These are phyloP conservation scores for Azorinus chamasolen DNA, from an alignment of 2,888 invertebrate genomes.

Conservation along the genomic window DNA sequence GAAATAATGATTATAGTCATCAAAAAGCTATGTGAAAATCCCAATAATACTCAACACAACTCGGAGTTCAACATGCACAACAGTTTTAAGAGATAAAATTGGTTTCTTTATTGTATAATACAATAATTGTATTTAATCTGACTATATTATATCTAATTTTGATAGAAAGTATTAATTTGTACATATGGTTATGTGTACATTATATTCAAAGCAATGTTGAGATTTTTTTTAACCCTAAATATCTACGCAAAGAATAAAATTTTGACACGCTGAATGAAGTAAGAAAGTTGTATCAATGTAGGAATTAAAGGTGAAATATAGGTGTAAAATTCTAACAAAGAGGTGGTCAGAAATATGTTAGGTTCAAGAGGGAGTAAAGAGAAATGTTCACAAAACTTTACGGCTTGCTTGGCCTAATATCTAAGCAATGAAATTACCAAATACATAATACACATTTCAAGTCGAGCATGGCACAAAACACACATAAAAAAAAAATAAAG, in stretches of 20 bases:
- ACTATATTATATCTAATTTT: too few species aligned
- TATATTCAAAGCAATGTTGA: too few species aligned
- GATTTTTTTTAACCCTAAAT: neutral
- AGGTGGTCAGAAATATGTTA: constrained; percentile 25
- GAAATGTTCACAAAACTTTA: constrained; percentile 3
- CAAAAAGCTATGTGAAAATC: neutral
- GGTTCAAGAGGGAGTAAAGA: constrained; percentile 2
- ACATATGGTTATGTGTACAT: too few species aligned
- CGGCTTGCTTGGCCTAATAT: constrained; percentile 26
- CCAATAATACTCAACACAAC: too few species aligned
- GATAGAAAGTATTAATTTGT: too few species aligned
- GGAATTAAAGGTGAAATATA: constrained; percentile 32
- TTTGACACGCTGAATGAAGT: constrained; percentile 4
- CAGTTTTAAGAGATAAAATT: too few species aligned
- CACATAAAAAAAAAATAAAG: constrained; percentile 23
- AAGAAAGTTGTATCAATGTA: constrained; percentile 7
- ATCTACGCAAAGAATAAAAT: neutral
- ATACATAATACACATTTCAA: constrained; percentile 40
- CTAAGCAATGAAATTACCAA: constrained; percentile 37
- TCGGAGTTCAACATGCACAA: too few species aligned
- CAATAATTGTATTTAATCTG: too few species aligned
- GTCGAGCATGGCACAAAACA: constrained; percentile 33
- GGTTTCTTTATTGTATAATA: too few species aligned
- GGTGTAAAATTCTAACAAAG: constrained; percentile 41
- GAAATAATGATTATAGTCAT: neutral